Base-by-base conservation (phyloP, 2,888 invertebrate species). In the Junonia oenone region DNA sequence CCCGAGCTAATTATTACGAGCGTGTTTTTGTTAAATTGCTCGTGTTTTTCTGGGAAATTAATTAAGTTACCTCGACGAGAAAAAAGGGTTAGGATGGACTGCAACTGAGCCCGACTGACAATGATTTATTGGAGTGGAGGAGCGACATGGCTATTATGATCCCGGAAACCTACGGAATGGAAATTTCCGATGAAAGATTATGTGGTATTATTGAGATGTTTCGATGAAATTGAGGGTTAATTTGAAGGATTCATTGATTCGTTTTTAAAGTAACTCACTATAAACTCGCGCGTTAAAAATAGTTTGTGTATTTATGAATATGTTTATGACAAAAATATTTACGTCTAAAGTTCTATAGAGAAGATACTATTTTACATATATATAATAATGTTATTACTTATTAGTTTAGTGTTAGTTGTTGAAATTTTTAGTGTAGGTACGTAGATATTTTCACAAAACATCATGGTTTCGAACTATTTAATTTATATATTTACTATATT, bases 71-170 rank as follows among this genome's bases (percentile, higher is more conserved):
- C 51, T 59, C 51, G 54, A 57, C 51, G 51, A 64, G 66, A 68
- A 71, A 71, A 69, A 64, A 63, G 66, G 68, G 62, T 64, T 61
- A 55, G 55, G 51, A 45, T 62, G 63, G 64, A 67, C 51, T 67
- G 68, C 72, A 67, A 62, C 70, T 67, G 70, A 67, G 70, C 52
- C 62, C 55, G 43, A 43, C 55, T 64, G 70, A 71, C 71, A 67
- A 65, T 69, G 70, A 72, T 72, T 69, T 69, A 72, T 67, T 51
- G 49, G 27, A 19, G 27, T 14, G 48, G 48, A 40, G 33, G 48
- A 48, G 13, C 33, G 27, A 38, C 35, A 13, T 38, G 40, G 33
- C 51, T 38, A 54, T 50, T 54, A 51, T 56, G 52, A 50, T 53
- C 45, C 40, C 27, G 52, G 46, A 35, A 49, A 33, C 48, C 35